Percentiles rank a stretch among this genome's conserved stretches.
phyloP scores from a whole-genome alignment of 2,113 vertebrate species.

The Corapipo altera region DNA sequence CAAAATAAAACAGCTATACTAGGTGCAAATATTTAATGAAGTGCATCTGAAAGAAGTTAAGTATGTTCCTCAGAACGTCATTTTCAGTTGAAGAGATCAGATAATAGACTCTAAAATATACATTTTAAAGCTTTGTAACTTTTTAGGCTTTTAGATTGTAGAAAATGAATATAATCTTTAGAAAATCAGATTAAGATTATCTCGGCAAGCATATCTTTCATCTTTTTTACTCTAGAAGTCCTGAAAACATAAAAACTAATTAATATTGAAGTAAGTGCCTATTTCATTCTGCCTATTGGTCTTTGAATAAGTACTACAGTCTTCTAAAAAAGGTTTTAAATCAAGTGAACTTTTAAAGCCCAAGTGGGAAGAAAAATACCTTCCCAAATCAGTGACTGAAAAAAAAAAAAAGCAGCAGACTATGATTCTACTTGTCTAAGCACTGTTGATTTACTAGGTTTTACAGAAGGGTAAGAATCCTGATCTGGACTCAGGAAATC shows the following conservation, averaged over 20 bases:
- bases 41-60: not conserved
- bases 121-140: not conserved
- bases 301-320: not conserved
- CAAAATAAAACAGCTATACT: not conserved
- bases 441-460: not conserved
- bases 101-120: not conserved
- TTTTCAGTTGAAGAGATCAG: not conserved
- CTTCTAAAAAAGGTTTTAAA: not conserved
- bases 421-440: not conserved
- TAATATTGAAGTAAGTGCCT: not conserved
- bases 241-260: not conserved
- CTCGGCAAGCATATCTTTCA: not conserved
- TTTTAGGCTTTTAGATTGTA: not conserved
- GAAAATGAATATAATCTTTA: not conserved
- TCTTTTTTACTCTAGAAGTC: not conserved
- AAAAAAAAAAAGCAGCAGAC: not conserved
- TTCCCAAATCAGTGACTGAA: not conserved
- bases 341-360: not conserved
- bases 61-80: not conserved
- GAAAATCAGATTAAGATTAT: not conserved
- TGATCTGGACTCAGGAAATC: not conserved
- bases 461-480: not conserved
- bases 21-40: not conserved
- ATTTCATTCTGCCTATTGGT: not conserved
- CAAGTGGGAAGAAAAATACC: not conserved